Percentiles rank a stretch among this genome's conserved stretches.
Conservation (phyloP, 2,888 invertebrate species). For the Drosophila setosimentum region DNA sequence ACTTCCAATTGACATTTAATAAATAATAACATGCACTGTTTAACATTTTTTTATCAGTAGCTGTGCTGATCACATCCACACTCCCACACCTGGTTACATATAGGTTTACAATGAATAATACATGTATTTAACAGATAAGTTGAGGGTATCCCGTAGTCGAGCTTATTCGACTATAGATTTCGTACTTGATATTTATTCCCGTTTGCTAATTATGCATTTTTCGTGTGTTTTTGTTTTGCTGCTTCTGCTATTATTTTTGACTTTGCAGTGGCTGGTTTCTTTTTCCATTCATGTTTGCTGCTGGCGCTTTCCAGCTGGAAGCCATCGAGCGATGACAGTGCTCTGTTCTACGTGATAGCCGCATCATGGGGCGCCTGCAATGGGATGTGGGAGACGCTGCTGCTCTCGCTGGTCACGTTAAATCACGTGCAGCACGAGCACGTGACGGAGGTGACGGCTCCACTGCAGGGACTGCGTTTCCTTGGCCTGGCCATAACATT, state of each 20-base stretch:
- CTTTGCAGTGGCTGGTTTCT: conserved; percentile 90
- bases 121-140: neutral
- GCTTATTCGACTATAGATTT: neutral
- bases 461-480: conserved; percentile 87
- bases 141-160: neutral
- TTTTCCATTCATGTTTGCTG: conserved; percentile 92
- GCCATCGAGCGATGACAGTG: conserved; percentile 92
- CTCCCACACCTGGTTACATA: neutral
- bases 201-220: neutral
- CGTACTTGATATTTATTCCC: neutral
- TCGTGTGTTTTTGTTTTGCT: neutral
- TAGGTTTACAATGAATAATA: neutral
- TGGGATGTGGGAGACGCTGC: conserved; percentile 92
- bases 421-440: conserved; percentile 84
- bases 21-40: neutral
- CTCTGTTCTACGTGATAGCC: conserved; percentile 92
- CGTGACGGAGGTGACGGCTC: conserved; percentile 84
- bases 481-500: conserved; percentile 89
- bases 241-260: neutral
- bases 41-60: no score
- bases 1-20: neutral
- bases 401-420: conserved; percentile 85
- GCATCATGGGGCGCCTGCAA: conserved; percentile 95
- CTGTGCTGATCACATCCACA: no score
- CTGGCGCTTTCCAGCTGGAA: conserved; percentile 92